Conservation (phyloP, 1,140 invertebrate species). For the Tetramorium alpestre region DNA sequence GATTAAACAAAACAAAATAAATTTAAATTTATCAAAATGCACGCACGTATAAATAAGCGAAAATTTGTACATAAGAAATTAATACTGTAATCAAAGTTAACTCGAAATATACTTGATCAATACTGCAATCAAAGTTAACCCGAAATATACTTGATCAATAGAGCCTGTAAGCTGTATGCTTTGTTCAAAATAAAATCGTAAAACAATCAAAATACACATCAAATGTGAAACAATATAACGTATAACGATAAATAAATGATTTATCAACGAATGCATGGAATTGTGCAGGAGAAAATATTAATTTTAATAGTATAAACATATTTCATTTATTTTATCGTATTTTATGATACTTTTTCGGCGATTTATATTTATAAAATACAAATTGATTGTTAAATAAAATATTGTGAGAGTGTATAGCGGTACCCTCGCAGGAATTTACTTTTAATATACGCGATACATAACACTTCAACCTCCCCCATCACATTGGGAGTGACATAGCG, state of each 20-base stretch:
- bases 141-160: not conserved
- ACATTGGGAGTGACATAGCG: slow-evolving; percentile 8
- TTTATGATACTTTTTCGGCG: not conserved
- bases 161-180: not conserved
- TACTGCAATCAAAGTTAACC: not conserved
- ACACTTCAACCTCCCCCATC: slow-evolving; percentile 34
- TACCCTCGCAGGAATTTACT: not conserved
- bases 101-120: not conserved
- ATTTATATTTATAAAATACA: not conserved
- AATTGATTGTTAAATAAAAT: not conserved
- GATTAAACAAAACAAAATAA: not conserved
- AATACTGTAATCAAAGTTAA: not conserved
- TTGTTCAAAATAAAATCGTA: not conserved
- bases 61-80: not conserved
- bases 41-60: not conserved
- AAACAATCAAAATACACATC: not conserved
- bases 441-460: slow-evolving; percentile 1
- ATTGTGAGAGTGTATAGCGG: not conserved
- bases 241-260: slow-evolving; percentile 13
- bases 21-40: slow-evolving; percentile 7
- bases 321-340: not conserved
- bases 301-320: not conserved
- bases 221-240: slow-evolving; percentile 10
- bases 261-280: not conserved
- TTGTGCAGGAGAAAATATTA: not conserved